Evolutionary conservation across 1,140 invertebrate genomes (phyloP), one percentile per base, ranked within the genome.

Genomic region (Ylistrum balloti): DNA sequence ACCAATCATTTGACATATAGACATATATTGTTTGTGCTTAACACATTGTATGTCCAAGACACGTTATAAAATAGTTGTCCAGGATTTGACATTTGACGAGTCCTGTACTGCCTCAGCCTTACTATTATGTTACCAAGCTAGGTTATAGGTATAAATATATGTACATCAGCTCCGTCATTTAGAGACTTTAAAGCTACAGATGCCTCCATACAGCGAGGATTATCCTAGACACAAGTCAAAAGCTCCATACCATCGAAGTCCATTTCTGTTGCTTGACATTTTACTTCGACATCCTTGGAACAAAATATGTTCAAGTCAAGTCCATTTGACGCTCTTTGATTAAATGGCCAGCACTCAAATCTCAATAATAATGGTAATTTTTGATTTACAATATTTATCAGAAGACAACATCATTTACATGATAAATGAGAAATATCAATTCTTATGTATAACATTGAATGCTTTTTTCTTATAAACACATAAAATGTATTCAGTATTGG

Each of bases 331-430:
- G n/a, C 22, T 1, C 5, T 74, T 74, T 74, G 56, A 45, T 45
- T 15, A 17, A 17, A 45, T 45, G 41, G 41, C n/a, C 22, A 74
- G n/a, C n/a, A 45, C n/a, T 7, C 56, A 74, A 17, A 74, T 28
- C 56, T 28, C 1, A n/a, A 28, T 28, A 7, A 38, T 38, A 38
- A 38, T 28, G 1, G n/a, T n/a, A n/a, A 74, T 5, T n/a, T 74
- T 74, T 74, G 56, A 74, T 74, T 74, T 74, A 28, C 17, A 74
- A 74, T n/a, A n/a, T n/a, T n/a, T n/a, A n/a, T n/a, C n/a, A 74
- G 5, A 74, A 28, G 56, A 74, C 28, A n/a, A 74, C n/a, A 28
- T 3, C 3, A 5, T 17, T n/a, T 17, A 45, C 9, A 45, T 45
- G 41, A 13, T 45, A 45, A 45, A 45, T 45, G 41, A 45, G 9